Conservation (phyloP, 2,113 vertebrate genomes). For the Callocephalon fimbriatum region DNA sequence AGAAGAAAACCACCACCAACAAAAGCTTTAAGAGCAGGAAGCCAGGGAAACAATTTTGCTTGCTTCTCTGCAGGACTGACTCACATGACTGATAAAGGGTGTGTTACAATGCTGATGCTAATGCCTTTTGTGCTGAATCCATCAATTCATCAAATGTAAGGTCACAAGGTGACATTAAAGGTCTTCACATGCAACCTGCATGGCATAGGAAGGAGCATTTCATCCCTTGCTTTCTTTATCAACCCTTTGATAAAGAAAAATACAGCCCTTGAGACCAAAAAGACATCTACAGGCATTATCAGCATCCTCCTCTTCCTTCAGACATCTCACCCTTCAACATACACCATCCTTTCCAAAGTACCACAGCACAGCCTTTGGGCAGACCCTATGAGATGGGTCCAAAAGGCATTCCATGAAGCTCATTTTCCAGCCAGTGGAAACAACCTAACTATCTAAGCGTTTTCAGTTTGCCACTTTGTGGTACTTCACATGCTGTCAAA, state of each 20-base stretch:
- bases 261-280: background rate
- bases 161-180: background rate
- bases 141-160: background rate
- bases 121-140: background rate
- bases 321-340: background rate
- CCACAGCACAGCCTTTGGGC: background rate
- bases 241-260: background rate
- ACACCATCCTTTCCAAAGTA: background rate
- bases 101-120: background rate
- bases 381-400: background rate
- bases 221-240: background rate
- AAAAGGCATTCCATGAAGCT: background rate
- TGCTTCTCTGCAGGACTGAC: background rate
- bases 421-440: background rate
- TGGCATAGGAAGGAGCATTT: background rate
- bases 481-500: background rate
- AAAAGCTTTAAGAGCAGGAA: background rate
- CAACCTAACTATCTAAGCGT: background rate
- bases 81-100: rapidly evolving
- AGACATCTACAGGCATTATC: rapidly evolving
- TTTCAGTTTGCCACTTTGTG: background rate
- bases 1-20: background rate
- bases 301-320: background rate
- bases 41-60: background rate
- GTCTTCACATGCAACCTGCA: rapidly evolving